Conservation (phyloP, 2,113 vertebrate genomes). For the Himantopus leucocephalus region DNA sequence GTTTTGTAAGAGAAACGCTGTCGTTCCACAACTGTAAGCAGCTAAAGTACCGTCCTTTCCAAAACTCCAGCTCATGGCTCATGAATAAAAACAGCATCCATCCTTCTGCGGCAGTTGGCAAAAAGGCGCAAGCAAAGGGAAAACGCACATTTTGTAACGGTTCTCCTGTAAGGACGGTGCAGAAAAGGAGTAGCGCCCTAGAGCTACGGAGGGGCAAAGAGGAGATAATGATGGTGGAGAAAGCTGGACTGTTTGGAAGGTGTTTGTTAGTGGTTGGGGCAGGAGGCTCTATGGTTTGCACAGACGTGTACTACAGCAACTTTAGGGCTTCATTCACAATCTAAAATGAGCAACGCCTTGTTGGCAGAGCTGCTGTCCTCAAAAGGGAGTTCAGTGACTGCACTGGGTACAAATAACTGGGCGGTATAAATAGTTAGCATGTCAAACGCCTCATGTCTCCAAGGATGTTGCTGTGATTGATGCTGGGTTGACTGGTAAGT, state of each 20-base stretch:
- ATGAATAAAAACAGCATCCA: fast-evolving
- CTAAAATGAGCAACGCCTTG: background rate
- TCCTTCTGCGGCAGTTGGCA: background rate
- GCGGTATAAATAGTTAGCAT: background rate
- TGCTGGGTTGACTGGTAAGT: background rate
- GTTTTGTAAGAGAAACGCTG: background rate
- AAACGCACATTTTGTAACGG: background rate
- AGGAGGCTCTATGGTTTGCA: background rate
- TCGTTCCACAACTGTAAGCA: background rate
- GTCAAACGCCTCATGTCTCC: fast-evolving
- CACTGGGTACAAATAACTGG: no score
- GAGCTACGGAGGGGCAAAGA: background rate
- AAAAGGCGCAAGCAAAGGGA: background rate
- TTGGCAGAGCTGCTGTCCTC: background rate
- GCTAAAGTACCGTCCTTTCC: background rate
- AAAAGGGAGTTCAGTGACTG: background rate
- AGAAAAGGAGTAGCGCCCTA: background rate
- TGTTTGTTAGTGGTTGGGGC: background rate
- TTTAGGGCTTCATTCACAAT: background rate
- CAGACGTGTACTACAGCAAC: background rate
- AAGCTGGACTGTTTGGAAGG: background rate
- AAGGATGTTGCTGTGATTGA: background rate
- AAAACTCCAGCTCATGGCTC: background rate
- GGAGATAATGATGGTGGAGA: background rate
- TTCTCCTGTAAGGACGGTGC: background rate